Conservation (phyloP, 1,140 invertebrate genomes). For the Euwallacea fornicatus region DNA sequence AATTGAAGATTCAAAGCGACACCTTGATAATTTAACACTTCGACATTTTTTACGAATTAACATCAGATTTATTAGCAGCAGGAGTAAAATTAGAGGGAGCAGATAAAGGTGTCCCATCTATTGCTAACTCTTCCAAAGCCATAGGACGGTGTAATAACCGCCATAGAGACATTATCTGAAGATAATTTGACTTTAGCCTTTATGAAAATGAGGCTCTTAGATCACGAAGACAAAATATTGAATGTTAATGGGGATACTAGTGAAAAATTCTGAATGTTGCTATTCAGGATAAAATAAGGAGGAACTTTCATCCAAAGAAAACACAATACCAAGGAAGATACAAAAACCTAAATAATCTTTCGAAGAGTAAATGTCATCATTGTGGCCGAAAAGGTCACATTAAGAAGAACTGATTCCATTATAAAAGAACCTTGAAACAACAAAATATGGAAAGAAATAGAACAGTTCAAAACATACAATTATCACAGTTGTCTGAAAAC, state of each 20-base stretch:
- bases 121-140: no score
- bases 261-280: neutral
- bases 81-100: conserved; percentile 38
- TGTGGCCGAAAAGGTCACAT: conserved; percentile 27
- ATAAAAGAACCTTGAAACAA: conserved; percentile 22
- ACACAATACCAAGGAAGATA: neutral
- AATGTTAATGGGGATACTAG: neutral
- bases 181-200: no score
- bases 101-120: conserved; percentile 45
- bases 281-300: neutral
- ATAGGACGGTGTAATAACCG: no score
- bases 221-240: no score
- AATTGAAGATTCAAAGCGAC: no score
- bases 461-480: neutral
- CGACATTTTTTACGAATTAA: no score
- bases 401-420: conserved; percentile 22
- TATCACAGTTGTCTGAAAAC: no score
- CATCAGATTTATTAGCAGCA: conserved; percentile 50
- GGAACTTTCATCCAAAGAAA: neutral
- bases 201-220: no score
- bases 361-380: conserved; percentile 16
- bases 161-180: no score
- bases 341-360: neutral
- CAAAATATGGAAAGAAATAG: neutral
- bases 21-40: no score